phyloP scores from a whole-genome alignment of 2,888 invertebrate species.

The Pogonocherus hispidulus region DNA sequence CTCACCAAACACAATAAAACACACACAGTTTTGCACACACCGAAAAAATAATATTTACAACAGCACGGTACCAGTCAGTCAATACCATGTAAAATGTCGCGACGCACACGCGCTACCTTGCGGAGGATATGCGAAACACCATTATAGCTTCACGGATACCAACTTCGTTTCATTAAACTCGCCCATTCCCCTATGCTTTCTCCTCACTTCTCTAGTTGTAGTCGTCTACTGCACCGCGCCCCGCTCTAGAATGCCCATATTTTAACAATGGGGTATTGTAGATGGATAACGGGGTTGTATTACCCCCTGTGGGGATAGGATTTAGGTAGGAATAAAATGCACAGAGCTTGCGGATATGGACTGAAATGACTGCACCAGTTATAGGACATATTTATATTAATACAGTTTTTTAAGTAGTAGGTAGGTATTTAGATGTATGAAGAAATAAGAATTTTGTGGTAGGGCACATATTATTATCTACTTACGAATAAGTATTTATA shows the following conservation, averaged over 20 bases:
- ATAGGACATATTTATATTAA: neutral
- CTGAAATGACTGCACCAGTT: neutral
- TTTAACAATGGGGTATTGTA: constrained; percentile 41
- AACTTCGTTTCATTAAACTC: constrained; percentile 32
- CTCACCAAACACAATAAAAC: constrained; percentile 62
- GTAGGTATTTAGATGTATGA: no score
- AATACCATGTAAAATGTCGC: constrained; percentile 82
- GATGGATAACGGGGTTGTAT: constrained; percentile 37
- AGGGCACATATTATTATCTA: no score
- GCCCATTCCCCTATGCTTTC: constrained; percentile 14
- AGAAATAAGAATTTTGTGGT: no score
- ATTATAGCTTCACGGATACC: constrained; percentile 44
- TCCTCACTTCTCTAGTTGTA: neutral
- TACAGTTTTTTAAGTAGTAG: no score
- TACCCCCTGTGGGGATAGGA: constrained; percentile 35
- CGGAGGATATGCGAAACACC: constrained; percentile 52
- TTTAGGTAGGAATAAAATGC: constrained; percentile 26
- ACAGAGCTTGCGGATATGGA: constrained; percentile 5
- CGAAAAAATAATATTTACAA: constrained; percentile 77
- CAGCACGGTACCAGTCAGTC: constrained; percentile 76
- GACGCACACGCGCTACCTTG: constrained; percentile 72
- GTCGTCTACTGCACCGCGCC: constrained; percentile 9
- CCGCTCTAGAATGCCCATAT: constrained; percentile 5
- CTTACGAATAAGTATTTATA: no score
- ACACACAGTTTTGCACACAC: constrained; percentile 65